Evolutionary conservation across 2,888 invertebrate species (phyloP).

Genomic region (Ceriagrion tenellum): DNA sequence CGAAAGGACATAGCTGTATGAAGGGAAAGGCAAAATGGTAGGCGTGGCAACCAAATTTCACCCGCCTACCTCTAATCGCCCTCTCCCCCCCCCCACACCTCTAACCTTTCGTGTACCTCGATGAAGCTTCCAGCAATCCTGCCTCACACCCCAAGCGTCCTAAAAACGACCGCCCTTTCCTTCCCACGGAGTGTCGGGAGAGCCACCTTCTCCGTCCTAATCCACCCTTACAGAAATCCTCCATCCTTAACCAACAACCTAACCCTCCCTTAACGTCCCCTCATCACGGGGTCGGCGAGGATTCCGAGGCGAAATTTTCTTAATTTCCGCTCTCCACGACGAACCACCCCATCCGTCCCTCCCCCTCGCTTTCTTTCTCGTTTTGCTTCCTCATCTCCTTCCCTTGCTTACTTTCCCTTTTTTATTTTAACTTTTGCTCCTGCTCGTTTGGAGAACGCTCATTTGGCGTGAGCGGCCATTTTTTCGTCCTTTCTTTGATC

Average conservation of each 20-base stretch:
- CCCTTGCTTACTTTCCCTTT: not conserved
- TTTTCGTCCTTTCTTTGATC: not conserved
- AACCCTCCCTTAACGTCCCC: not conserved
- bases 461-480: not conserved
- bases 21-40: not conserved
- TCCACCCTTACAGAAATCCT: too few relatives aligned
- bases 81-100: not conserved
- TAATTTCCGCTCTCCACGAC: slow-evolving; percentile 51
- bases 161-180: too few relatives aligned
- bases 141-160: not conserved
- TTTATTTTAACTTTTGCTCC: not conserved
- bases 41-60: not conserved
- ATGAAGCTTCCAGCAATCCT: not conserved
- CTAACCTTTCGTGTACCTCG: not conserved
- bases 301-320: slow-evolving; percentile 43
- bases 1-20: not conserved
- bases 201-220: too few relatives aligned
- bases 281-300: not conserved
- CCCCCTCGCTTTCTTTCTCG: not conserved
- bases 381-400: not conserved
- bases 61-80: not conserved
- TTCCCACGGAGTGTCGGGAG: not conserved
- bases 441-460: not conserved
- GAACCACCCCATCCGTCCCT: not conserved
- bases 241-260: too few relatives aligned